Evolutionary conservation across 2,113 vertebrate genomes (phyloP), one percentile per base, ranked within the genome.

Genomic region (Garra rufa): DNA sequence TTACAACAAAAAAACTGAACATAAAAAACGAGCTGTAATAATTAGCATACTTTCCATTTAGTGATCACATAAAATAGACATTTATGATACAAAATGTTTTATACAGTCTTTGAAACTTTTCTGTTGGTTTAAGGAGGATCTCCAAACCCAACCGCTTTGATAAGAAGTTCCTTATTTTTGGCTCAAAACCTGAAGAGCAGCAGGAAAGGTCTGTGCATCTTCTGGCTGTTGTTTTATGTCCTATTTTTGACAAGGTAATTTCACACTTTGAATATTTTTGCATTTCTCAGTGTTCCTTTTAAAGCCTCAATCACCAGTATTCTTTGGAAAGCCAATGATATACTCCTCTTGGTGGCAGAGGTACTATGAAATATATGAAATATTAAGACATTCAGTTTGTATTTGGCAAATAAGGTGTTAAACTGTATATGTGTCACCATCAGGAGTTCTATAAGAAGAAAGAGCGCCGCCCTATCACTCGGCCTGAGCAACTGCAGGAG

Each of bases 371-470:
- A 57, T 34, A 34, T 34, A 34, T 34, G 2, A 59, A 9, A 50
- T 50, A 13, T 70, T 21, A 41, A 13, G 15, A 67, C 1, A 5
- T 3, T 21, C 63, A 34, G 19, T 69, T 9, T 69, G 65, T n/a
- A 41, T 70, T n/a, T n/a, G 21, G 19, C 34, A 70, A 57, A 57
- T n/a, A 41, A 41, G 19, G 19, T 70, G 34, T 41, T 70, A 70
- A 70, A 4, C 34, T 34, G 3, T 34, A 5, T 38, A 8, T 46
- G 5, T 26, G 7, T 80, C 34, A 21, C 24, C 17, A 57, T 19
- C 76, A 97, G 96, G 95, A 96, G 0, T 97, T 95, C 87, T 97
- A 96, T 86, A 86, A 75, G 61, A 91, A 91, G 85, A 94, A 92
- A 65, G 90, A 92, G 34, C 92, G 91, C 6, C 90, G 77, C 78